These are phyloP conservation scores for Brachyrhaphis roseni DNA, from an alignment of 2,797 vertebrate genomes.

Conservation along the genomic window DNA sequence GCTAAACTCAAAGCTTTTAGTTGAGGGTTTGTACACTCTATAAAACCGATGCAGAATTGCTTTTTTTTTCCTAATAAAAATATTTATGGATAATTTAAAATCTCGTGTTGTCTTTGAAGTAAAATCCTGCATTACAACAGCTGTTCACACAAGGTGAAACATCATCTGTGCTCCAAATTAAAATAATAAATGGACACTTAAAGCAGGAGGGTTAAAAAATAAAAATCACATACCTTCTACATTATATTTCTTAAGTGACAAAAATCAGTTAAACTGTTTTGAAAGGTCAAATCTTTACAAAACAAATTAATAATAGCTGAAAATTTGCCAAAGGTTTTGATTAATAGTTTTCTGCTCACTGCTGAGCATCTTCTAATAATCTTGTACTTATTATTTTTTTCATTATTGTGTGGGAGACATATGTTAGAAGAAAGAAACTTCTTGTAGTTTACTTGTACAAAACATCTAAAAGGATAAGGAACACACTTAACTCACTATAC, in stretches of 20 bases:
- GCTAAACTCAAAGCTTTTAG: neutral
- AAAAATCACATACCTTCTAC: neutral
- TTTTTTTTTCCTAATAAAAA: neutral
- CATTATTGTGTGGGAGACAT: no score
- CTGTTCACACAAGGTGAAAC: neutral
- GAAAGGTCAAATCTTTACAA: neutral
- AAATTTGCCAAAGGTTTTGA: neutral
- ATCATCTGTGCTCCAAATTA: neutral
- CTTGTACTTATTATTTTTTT: no score
- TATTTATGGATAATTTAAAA: neutral
- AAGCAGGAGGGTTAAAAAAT: neutral
- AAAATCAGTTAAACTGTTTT: neutral
- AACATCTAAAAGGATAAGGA: conserved; percentile 40
- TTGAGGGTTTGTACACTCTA: neutral
- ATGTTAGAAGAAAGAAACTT: conserved; percentile 38
- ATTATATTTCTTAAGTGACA: neutral
- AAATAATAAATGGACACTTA: neutral
- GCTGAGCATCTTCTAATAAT: no score
- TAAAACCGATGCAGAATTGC: neutral
- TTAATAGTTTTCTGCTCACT: neutral
- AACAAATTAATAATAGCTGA: neutral
- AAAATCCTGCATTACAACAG: neutral
- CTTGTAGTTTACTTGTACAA: conserved; percentile 46
- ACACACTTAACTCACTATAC: conserved; percentile 34
- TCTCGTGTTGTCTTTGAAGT: neutral